Percentiles rank a stretch among this genome's conserved stretches.
Conservation (phyloP, 1,140 invertebrate genomes). For the Eubasilissa regina region DNA sequence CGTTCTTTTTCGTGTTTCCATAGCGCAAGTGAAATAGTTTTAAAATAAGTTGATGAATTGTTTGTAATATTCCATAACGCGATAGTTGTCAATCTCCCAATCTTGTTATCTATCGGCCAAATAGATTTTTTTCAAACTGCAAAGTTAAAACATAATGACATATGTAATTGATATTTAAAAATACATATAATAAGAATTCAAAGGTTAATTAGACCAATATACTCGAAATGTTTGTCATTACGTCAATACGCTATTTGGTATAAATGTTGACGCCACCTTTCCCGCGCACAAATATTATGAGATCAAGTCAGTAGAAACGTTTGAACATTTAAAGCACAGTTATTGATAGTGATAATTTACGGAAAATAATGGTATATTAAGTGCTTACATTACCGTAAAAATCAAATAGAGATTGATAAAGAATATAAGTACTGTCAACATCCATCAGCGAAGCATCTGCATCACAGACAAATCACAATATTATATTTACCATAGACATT, state of each 20-base stretch:
- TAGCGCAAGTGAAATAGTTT: constrained; percentile 54
- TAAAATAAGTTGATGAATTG: background rate
- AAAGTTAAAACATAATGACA: too few species aligned
- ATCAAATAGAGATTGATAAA: constrained; percentile 20
- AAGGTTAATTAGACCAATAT: too few species aligned
- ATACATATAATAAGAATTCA: too few species aligned
- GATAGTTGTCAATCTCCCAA: too few species aligned
- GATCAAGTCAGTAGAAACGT: background rate
- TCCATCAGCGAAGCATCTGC: constrained; percentile 20
- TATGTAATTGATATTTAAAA: too few species aligned
- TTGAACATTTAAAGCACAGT: background rate
- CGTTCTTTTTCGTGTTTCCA: constrained; percentile 63
- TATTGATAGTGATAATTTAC: background rate
- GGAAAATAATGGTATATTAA: background rate
- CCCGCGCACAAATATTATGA: constrained; percentile 64
- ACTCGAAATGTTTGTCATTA: constrained; percentile 29
- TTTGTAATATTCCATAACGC: background rate
- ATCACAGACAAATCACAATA: constrained; percentile 32
- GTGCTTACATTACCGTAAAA: constrained; percentile 19
- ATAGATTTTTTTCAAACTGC: too few species aligned
- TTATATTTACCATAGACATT: background rate
- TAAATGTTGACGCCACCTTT: constrained; percentile 66
- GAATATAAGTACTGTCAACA: constrained; percentile 29
- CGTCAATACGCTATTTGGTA: constrained; percentile 49
- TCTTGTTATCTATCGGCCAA: too few species aligned